phyloP scores from a whole-genome alignment of 2,888 invertebrate genomes.

The Bellardia pandia region DNA sequence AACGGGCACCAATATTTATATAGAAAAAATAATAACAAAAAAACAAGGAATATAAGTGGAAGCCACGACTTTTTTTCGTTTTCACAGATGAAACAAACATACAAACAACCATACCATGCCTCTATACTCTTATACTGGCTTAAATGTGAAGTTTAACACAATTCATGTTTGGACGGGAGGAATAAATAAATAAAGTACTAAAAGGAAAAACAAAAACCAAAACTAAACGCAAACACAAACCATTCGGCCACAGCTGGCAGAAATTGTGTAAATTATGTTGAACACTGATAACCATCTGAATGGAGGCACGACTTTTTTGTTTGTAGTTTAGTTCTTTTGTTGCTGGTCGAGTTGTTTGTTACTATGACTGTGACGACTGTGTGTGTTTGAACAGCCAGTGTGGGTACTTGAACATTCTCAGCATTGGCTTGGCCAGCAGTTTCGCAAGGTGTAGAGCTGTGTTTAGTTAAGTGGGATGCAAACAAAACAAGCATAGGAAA shows the following conservation, averaged over 20 bases:
- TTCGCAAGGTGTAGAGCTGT: constrained; percentile 50
- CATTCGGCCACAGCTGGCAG: constrained; percentile 76
- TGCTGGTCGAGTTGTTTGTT: constrained; percentile 11
- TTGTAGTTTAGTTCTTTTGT: neutral
- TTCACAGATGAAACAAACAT: neutral
- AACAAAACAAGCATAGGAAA: constrained; percentile 21
- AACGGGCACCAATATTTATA: constrained; percentile 43
- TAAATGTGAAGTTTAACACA: constrained; percentile 68
- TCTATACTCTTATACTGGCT: neutral
- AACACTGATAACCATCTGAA: constrained; percentile 77
- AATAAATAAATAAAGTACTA: constrained; percentile 3
- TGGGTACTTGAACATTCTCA: constrained; percentile 55
- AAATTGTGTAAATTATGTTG: constrained; percentile 79
- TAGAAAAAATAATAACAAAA: constrained; percentile 6
- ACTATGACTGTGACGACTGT: constrained; percentile 35
- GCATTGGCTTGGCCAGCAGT: constrained; percentile 53
- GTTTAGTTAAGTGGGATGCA: constrained; percentile 25
- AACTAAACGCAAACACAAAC: constrained; percentile 58
- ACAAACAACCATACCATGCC: constrained; percentile 2
- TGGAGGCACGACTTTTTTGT: constrained; percentile 70
- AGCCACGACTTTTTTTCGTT: constrained; percentile 59
- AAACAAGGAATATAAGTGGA: constrained; percentile 58
- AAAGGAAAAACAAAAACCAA: constrained; percentile 40
- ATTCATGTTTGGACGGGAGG: constrained; percentile 59
- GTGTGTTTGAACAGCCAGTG: constrained; percentile 54